A percentile compares a stretch with the other conserved stretches of the same genome.
Evolutionary conservation across 2,113 vertebrate genomes (phyloP).

Genomic region (Promerops cafer): DNA sequence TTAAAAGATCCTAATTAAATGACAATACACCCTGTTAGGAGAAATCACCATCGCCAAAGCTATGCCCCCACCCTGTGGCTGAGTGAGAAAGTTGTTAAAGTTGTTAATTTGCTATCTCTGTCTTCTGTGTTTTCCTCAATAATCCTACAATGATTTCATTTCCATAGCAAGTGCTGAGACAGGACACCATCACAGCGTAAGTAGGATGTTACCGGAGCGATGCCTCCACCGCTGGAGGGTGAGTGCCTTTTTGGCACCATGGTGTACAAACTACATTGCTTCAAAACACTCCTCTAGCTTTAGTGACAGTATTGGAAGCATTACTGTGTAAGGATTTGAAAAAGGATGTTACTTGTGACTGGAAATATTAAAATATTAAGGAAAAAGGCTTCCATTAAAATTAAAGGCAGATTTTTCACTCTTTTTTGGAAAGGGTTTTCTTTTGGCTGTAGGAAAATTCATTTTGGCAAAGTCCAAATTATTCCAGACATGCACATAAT

Average conservation of each 20-base stretch:
- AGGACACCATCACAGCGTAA: background rate
- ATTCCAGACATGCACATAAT: background rate
- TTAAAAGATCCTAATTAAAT: background rate
- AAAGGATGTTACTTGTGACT: background rate
- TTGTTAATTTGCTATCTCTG: background rate
- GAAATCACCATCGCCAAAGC: background rate
- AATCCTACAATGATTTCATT: background rate
- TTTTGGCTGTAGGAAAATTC: background rate
- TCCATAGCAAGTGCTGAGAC: background rate
- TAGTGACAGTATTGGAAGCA: background rate
- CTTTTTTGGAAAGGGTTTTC: background rate
- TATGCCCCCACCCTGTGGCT: slow-evolving; percentile 39
- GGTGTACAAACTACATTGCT: background rate
- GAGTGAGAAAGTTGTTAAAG: background rate
- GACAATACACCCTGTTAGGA: background rate
- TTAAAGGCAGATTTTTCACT: background rate
- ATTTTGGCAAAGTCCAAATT: background rate
- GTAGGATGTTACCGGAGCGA: background rate
- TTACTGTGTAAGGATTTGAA: background rate
- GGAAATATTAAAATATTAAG: background rate
- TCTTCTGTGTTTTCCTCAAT: background rate
- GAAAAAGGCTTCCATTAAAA: background rate
- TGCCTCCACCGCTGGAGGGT: background rate
- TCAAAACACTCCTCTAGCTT: background rate
- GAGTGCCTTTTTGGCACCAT: background rate